A percentile compares a stretch with the other conserved stretches of the same genome.
phyloP scores from a whole-genome alignment of 1,140 invertebrate species.

The Conopomorpha cramerella region DNA sequence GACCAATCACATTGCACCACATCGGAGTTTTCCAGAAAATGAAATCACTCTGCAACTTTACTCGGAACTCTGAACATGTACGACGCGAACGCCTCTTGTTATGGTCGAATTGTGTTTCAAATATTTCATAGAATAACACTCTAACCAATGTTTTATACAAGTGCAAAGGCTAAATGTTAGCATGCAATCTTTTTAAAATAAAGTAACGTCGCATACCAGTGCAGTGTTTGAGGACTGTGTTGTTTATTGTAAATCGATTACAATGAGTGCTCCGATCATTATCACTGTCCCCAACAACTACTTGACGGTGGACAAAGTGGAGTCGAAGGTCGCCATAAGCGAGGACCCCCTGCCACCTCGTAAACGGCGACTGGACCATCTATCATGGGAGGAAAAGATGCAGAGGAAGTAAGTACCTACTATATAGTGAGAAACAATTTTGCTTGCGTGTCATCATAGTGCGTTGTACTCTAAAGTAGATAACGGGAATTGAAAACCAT shows the following conservation, averaged over 20 bases:
- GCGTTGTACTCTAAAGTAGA: too few relatives aligned
- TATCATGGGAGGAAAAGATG: slow-evolving; percentile 82
- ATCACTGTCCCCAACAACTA: slow-evolving; percentile 61
- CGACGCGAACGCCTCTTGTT: slow-evolving; percentile 23
- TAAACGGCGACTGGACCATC: slow-evolving; percentile 76
- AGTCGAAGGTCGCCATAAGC: slow-evolving; percentile 44
- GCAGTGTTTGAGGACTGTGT: slow-evolving; percentile 12
- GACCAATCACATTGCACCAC: slow-evolving; percentile 42
- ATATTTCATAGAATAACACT: slow-evolving; percentile 26
- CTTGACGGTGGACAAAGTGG: slow-evolving; percentile 58
- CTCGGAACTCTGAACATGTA: slow-evolving; percentile 30
- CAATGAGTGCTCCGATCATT: slow-evolving; percentile 56
- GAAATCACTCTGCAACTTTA: slow-evolving; percentile 20
- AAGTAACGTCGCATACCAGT: too few relatives aligned
- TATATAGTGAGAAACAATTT: slow-evolving; percentile 5
- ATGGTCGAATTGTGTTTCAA: too few relatives aligned
- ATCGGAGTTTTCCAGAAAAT: slow-evolving; percentile 32
- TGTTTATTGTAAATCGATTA: slow-evolving; percentile 7
- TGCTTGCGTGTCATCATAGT: slow-evolving; percentile 27
- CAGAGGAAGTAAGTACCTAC: slow-evolving; percentile 74
- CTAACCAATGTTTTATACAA: slow-evolving; percentile 20
- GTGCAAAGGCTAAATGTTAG: too few relatives aligned
- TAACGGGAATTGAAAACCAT: too few relatives aligned
- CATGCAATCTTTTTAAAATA: too few relatives aligned
- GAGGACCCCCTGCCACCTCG: slow-evolving; percentile 49